phyloP scores from a whole-genome alignment of 2,797 vertebrate genomes.

The Champsocephalus gunnari region DNA sequence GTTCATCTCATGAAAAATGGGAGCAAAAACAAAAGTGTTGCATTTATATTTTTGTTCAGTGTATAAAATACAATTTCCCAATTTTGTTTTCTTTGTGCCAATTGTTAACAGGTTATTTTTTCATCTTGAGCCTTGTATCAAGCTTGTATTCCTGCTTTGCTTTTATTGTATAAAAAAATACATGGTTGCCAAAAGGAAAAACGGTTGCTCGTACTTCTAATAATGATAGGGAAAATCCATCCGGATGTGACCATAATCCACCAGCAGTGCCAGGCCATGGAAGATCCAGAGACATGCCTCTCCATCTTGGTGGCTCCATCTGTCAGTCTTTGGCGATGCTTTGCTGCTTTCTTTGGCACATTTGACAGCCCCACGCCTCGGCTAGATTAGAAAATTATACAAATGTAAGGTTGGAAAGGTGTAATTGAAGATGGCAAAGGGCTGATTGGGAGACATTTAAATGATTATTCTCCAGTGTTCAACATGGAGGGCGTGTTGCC shows the following conservation, averaged over 20 bases:
- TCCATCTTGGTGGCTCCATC: constrained; percentile 91
- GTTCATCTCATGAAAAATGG: no score
- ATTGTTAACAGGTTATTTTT: constrained; percentile 4
- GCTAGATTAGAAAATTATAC: constrained; percentile 98
- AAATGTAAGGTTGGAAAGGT: constrained; percentile 98
- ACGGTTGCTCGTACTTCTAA: constrained; percentile 7
- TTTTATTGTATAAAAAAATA: constrained; percentile 35
- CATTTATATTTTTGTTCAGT: no score
- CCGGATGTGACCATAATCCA: constrained; percentile 59
- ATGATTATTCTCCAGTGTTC: constrained; percentile 96
- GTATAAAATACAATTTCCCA: constrained; percentile 10
- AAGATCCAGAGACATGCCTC: constrained; percentile 60
- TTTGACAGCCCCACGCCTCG: constrained; percentile 88
- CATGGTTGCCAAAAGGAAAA: constrained; percentile 35
- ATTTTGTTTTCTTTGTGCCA: constrained; percentile 5
- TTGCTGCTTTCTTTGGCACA: constrained; percentile 83
- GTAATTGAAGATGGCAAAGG: constrained; percentile 99
- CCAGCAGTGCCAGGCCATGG: constrained; percentile 57
- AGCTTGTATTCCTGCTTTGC: constrained; percentile 2
- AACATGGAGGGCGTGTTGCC: constrained; percentile 91
- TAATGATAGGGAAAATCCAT: constrained; percentile 40
- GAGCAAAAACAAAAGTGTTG: no score
- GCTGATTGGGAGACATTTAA: constrained; percentile 98
- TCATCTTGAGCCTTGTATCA: background rate
- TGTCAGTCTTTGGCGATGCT: constrained; percentile 91